These are phyloP conservation scores for Thunnus albacares DNA, from an alignment of 2,797 vertebrate genomes.

Conservation along the genomic window DNA sequence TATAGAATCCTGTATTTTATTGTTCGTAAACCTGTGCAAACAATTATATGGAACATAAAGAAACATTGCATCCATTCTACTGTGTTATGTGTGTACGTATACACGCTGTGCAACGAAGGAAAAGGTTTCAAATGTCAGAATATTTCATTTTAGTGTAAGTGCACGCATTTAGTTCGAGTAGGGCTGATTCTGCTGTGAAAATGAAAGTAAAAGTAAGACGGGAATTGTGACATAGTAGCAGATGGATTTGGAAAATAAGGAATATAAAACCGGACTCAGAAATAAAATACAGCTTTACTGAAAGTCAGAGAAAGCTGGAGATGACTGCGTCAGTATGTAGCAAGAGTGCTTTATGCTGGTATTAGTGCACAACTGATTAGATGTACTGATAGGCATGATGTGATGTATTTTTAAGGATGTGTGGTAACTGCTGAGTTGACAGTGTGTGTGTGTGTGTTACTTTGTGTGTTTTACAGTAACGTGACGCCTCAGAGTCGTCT, in stretches of 20 bases:
- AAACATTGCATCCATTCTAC: neutral
- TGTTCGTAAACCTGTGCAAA: neutral
- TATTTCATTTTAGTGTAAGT: neutral
- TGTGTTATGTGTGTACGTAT: neutral
- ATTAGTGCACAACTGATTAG: neutral
- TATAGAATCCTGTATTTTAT: neutral
- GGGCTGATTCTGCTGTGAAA: neutral
- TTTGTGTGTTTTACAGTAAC: conserved; percentile 83
- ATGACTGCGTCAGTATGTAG: neutral
- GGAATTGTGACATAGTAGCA: neutral
- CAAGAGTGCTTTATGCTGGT: too few species aligned
- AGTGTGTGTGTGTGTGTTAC: neutral
- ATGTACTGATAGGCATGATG: neutral
- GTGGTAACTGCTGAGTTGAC: neutral
- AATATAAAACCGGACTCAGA: neutral
- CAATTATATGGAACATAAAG: neutral
- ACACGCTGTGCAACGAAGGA: neutral
- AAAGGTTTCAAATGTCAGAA: neutral
- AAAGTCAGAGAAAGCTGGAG: too few species aligned
- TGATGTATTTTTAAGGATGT: neutral
- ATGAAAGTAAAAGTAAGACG: neutral
- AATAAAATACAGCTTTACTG: neutral
- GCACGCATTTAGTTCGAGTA: neutral
- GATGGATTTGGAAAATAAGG: too few species aligned
- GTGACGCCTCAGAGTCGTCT: conserved; percentile 95